phyloP scores from a whole-genome alignment of 1,140 invertebrate species.

The Aphis gossypii region DNA sequence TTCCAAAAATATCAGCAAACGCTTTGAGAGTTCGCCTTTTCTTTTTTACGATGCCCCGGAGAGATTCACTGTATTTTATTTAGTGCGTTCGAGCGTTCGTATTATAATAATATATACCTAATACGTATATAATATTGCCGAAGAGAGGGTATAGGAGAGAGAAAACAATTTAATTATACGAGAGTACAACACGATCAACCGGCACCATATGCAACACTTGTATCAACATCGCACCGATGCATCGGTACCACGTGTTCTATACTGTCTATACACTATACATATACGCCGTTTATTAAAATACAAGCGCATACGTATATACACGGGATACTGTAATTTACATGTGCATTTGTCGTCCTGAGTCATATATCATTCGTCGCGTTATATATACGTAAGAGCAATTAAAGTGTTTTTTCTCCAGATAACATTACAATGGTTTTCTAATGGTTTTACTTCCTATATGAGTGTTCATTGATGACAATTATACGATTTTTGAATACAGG shows the following conservation, averaged over 20 bases:
- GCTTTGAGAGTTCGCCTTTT: conserved; percentile 9
- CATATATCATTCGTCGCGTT: background rate
- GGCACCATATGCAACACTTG: conserved; percentile 41
- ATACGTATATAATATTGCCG: background rate
- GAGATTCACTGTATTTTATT: background rate
- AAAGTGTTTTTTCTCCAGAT: background rate
- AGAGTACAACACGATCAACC: background rate
- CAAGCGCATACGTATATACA: background rate
- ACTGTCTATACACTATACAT: background rate
- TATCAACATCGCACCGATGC: conserved; percentile 21
- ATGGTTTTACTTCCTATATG: background rate
- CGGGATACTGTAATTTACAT: background rate
- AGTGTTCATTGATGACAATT: background rate
- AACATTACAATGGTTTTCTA: background rate
- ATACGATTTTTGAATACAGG: background rate
- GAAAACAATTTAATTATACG: background rate
- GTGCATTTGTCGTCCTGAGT: background rate
- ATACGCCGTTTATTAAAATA: too few species aligned
- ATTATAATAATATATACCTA: background rate
- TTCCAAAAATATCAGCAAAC: conserved; percentile 13
- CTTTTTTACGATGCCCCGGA: background rate
- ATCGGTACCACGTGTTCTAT: conserved; percentile 3
- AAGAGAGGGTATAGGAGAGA: background rate
- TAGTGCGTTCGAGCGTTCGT: background rate
- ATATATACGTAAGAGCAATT: background rate